These are phyloP conservation scores for Danio tinwini DNA, from an alignment of 2,797 vertebrate genomes.

Conservation along the genomic window DNA sequence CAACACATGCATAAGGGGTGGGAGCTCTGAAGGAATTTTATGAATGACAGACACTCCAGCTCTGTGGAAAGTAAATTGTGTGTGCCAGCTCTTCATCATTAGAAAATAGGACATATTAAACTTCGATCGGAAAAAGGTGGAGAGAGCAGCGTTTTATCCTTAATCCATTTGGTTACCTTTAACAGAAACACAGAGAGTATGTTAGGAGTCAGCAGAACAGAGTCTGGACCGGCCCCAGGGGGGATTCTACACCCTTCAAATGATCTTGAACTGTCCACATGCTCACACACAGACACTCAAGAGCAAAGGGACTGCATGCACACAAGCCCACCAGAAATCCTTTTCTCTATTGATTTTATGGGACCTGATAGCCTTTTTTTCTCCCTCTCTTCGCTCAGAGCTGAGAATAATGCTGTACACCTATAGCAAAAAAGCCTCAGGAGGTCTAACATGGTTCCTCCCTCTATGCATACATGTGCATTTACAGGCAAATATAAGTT, in stretches of 20 bases:
- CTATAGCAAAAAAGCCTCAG: constrained; percentile 41
- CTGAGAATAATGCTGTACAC: constrained; percentile 48
- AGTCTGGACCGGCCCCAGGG: constrained; percentile 28
- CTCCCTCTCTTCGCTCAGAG: constrained; percentile 1
- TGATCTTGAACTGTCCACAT: constrained; percentile 49
- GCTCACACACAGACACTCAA: constrained; percentile 7
- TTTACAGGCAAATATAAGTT: constrained; percentile 24
- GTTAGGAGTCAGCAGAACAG: constrained; percentile 43
- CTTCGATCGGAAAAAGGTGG: background rate
- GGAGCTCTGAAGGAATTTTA: background rate
- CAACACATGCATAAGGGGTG: background rate
- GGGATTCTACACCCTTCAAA: constrained; percentile 42
- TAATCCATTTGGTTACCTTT: constrained; percentile 18
- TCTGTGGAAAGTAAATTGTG: background rate
- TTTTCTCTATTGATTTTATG: constrained; percentile 47
- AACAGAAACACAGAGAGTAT: too few species aligned
- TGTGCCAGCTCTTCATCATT: background rate
- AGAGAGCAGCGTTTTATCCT: background rate
- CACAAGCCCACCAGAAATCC: constrained; percentile 37
- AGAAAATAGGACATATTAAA: constrained; percentile 11
- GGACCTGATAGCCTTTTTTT: constrained; percentile 38
- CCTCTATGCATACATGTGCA: constrained; percentile 9
- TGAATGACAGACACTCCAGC: background rate
- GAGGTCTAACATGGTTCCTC: constrained; percentile 6
- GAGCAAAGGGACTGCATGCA: background rate